phyloP scores from a whole-genome alignment of 2,797 vertebrate genomes.

The Sciurus vulgaris region DNA sequence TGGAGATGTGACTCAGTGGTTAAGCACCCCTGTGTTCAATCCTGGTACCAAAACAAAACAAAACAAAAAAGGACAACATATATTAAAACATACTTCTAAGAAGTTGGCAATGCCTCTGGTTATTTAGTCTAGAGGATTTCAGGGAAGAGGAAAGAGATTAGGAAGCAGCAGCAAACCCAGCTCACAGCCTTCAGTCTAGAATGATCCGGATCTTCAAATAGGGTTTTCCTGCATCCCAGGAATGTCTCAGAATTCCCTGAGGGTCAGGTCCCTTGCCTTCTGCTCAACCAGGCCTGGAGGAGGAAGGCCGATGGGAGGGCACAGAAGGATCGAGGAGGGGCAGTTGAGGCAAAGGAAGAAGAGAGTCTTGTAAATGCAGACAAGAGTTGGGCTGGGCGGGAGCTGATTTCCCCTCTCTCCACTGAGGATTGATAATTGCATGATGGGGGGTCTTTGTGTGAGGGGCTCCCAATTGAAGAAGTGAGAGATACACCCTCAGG shows the following conservation, averaged over 20 bases:
- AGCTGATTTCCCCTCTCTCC: neutral
- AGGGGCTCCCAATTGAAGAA: slow-evolving; percentile 28
- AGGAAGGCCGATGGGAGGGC: too few species aligned
- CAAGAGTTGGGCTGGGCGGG: neutral
- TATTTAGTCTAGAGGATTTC: neutral
- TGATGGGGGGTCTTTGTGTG: neutral
- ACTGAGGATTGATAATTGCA: neutral
- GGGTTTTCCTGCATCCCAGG: neutral
- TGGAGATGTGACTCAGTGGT: too few species aligned
- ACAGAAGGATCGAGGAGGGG: neutral
- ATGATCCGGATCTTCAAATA: neutral
- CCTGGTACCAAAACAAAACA: too few species aligned
- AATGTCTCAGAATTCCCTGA: neutral
- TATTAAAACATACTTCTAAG: neutral
- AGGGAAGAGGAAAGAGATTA: neutral
- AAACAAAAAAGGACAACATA: too few species aligned
- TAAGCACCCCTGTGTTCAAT: too few species aligned
- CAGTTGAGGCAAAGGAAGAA: neutral
- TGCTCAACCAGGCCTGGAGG: neutral
- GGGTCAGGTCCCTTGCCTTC: neutral
- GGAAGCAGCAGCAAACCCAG: neutral
- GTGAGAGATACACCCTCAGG: slow-evolving; percentile 23
- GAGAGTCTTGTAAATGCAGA: neutral
- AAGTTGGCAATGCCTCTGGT: neutral
- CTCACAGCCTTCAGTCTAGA: neutral